Base-by-base conservation (phyloP, 2,113 vertebrate genomes). In the Pogonocichla stellata region DNA sequence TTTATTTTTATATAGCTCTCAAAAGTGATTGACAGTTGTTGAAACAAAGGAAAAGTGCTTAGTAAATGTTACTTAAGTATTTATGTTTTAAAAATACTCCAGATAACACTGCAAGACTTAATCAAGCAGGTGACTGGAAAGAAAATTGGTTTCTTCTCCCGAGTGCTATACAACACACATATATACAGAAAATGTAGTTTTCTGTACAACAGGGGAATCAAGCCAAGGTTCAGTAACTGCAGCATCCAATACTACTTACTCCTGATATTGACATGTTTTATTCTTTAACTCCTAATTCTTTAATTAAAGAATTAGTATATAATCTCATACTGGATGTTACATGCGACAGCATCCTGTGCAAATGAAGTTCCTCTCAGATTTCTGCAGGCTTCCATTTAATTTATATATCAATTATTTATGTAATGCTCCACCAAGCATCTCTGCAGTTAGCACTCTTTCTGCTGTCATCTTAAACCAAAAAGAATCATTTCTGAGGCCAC, bases 1-100 rank as follows among this genome's bases (percentile, higher is more conserved):
- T 65, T 96, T 97, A 97, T 97, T 97, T 97, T 93, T 96, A 66
- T 77, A 82, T 60, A 33, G 80, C 48, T 93, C 88, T 91, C 67
- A 38, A 48, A 57, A 84, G 51, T 71, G 94, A 96, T 25, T 92
- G 90, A 72, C 94, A 84, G 66, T 6, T 50, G 34, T 34, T 9
- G 11, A 80, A 93, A 77, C 64, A 90, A 69, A 54, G 48, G 19
- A 84, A 75, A 80, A 80, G 34, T 78, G 51, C 56, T 89, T 34
- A 73, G 38, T n/a, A 84, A 94, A 43, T 23, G 7, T 56, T 91
- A 72, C 14, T 77, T 34, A 66, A 82, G 54, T 57, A 47, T 50
- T 80, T 73, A 5, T 14, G 43, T 50, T 90, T 77, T 50, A 1
- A 50, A 88, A 86, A 34, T 73, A 22, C 24, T 75, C 22, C 47